Evolutionary conservation across 1,140 invertebrate genomes (phyloP), one percentile per base, ranked within the genome.

Genomic region (Zelostemma sp.): DNA sequence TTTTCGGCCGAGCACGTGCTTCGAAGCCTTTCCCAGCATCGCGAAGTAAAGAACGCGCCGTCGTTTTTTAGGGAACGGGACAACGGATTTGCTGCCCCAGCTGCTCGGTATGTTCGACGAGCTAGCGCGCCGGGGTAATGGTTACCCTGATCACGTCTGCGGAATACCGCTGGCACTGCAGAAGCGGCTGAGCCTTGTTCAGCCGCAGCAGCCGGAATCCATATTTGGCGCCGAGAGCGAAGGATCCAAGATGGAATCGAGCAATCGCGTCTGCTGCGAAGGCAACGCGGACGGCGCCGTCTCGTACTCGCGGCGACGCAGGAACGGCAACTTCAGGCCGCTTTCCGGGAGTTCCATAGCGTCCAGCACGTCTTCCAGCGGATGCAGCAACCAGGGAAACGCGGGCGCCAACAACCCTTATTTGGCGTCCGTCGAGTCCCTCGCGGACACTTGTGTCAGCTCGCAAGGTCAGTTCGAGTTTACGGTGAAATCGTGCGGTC

Each of bases 341-440:
- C 78, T 93, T 14, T 95, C 93, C 33, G 92, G 93, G 73, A 94
- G 93, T 81, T 94, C 92, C 40, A 93, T 93, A 50, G 90, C 91
- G 1, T 94, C 93, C 1, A 93, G 93, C 9, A 92, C 90, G 38
- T 93, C 91, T 1, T 93, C 93, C 60, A 80, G 80, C 51, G 79
- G 81, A 47, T 78, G 79, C 56, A 84, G 80, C 64, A 81, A 82
- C 77, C 80, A 79, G 54, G 83, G 80, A 56, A 83, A 81, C 48
- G 71, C 76, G 38, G 77, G 72, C 57, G 62, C 79, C 51, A 86
- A 83, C 46, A 85, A 86, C 72, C 89, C 92, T n/a, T 93, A 93
- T 84, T 82, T 93, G 79, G 92, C 92, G 35, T 93, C 92, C 12
- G 91, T 93, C 55, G 93, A 94, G 79, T 93, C 91, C 55, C 83